These are phyloP conservation scores for Urocitellus parryii DNA, from an alignment of 2,113 vertebrate species.

Conservation along the genomic window DNA sequence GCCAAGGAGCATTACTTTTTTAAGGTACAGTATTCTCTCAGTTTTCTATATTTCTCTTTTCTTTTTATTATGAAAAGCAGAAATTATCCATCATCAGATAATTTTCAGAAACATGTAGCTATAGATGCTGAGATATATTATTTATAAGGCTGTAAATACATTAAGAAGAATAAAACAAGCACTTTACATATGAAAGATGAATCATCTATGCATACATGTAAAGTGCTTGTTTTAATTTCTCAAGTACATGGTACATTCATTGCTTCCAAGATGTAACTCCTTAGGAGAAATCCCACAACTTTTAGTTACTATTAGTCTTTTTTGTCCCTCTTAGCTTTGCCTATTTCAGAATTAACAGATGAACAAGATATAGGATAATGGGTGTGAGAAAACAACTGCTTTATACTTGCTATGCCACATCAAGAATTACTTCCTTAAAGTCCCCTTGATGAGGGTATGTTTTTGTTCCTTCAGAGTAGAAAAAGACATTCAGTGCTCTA, in stretches of 20 bases:
- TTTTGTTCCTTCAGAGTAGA: background rate
- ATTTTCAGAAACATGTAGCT: background rate
- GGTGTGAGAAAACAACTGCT: background rate
- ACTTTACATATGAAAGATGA: background rate
- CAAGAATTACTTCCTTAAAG: background rate
- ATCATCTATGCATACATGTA: background rate
- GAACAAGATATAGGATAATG: background rate
- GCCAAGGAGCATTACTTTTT: background rate
- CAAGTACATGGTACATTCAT: background rate
- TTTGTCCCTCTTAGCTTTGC: background rate
- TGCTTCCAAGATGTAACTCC: background rate
- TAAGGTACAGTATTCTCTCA: background rate
- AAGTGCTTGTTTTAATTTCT: background rate
- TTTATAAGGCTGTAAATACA: background rate
- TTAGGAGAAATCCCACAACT: background rate
- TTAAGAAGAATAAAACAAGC: background rate
- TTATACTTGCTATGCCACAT: background rate
- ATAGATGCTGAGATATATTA: background rate
- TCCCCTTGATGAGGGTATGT: background rate
- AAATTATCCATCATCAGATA: background rate
- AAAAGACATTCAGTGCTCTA: background rate
- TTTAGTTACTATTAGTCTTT: background rate
- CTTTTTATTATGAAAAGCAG: background rate
- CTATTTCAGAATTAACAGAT: background rate
- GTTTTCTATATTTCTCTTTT: background rate